Base-by-base conservation (phyloP, 2,113 vertebrate genomes). In the Henicopernis longicauda region DNA sequence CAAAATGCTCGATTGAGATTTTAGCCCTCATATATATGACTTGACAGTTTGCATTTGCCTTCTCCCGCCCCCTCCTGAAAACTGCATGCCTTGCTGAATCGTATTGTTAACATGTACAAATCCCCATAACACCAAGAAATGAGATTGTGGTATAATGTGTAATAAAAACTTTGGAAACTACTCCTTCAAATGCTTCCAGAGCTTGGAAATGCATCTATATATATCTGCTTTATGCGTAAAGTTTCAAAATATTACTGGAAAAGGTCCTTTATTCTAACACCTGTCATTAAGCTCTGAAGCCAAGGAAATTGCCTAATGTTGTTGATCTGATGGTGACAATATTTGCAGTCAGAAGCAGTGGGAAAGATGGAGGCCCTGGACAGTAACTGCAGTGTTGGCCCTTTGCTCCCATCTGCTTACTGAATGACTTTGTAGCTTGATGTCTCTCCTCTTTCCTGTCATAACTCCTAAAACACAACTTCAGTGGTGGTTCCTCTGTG, bases 1-100 rank as follows among this genome's bases (percentile, higher is more conserved):
- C 94, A 95, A 36, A 97, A 92, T 57, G 86, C 90, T 98, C 79
- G 62, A 92, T 96, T 96, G 97, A 98, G 97, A 97, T 96, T 98
- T 98, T 90, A 80, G 81, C 95, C 95, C 96, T 96, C 63, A 61
- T 93, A 76, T 94, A 95, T 96, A 89, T 66, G 94, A 85, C 78
- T 88, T 97, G 97, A 95, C 96, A 97, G 94, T 86, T 97, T 96
- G 78, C 77, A 80, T 96, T 96, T 93, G 62, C 80, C 90, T 67
- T 87, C 93, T 72, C 69, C 93, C 96, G 93, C 95, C 95, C 82
- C 11, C 58, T 94, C 58, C 19, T 94, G 73, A 82, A 89, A 91
- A 85, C 22, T 52, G 57, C 76, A 73, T 90, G 31, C 9, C 11
- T 90, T 86, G n/a, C 31, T 89, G 90, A 85, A n/a, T 70, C 23